Base-by-base conservation (phyloP, 2,888 invertebrate genomes). In the Hipparchia semele region DNA sequence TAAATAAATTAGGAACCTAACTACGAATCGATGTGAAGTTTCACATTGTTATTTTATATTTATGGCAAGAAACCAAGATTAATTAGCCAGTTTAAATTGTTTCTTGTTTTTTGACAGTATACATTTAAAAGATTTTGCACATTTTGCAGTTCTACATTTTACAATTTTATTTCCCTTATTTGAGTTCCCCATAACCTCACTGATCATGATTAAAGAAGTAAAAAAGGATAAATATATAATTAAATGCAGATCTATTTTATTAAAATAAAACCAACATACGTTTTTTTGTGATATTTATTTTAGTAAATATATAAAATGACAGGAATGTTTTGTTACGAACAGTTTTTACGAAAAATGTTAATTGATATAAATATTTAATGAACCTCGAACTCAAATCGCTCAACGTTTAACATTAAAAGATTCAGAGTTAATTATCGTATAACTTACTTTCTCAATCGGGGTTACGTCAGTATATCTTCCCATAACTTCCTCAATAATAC, bases 401-500 rank as follows among this genome's bases (percentile, higher is more conserved):
- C 54, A 73, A 62, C 12, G 13, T 73, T 60, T 56, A 4, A 61
- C 46, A 62, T 76, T 70, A 56, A 78, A 67, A 53, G 77, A 79
- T 54, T 82, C 81, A 68, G 78, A 80, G 77, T 80, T 84, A 75
- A 87, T 79, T 73, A 80, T 78, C 58, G 83, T 80, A 75, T 80
- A 87, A 87, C 88, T 91, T 84, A 88, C 88, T 86, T 86, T 87
- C 70, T 88, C 85, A 59, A 88, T 86, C 62, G 85, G 82, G 49
- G 79, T 75, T 68, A 87, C 81, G 68, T 86, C 88, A 74, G 76
- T 76, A 75, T 86, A 87, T 80, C 81, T 84, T 83, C 90, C 90
- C 84, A 89, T 84, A 8, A 91, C 88, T 83, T 90, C 90, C 75
- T 87, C 85, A 67, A 91, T 89, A 75, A 89, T 85, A 80, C 78